A percentile compares a stretch with the other conserved stretches of the same genome.
phyloP scores from a whole-genome alignment of 2,797 vertebrate species.

The Cryptoprocta ferox region DNA sequence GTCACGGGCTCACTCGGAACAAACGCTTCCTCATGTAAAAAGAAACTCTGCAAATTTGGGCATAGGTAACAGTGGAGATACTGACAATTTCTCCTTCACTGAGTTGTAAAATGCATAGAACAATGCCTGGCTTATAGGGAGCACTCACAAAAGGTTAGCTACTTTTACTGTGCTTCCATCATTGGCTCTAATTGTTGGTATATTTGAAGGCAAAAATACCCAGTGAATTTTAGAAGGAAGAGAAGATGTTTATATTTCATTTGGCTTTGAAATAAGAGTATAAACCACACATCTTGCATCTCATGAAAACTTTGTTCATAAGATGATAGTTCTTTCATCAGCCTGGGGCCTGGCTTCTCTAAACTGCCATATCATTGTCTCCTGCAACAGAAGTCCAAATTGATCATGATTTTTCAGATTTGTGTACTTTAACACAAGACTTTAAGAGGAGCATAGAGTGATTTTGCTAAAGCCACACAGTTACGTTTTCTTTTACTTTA shows the following conservation, averaged over 20 bases:
- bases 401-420: not conserved
- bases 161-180: not conserved
- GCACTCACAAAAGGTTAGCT: not conserved
- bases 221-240: not conserved
- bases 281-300: not conserved
- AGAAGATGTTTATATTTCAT: not conserved
- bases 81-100: not conserved
- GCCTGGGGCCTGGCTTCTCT: not conserved
- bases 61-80: not conserved
- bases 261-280: not conserved
- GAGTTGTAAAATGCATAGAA: not conserved
- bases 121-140: not conserved
- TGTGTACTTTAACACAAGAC: not conserved
- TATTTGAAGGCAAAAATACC: not conserved
- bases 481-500: constrained; percentile 5
- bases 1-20: not conserved
- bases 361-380: not conserved
- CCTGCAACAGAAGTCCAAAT: not conserved
- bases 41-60: not conserved
- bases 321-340: not conserved
- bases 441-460: not conserved
- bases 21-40: not conserved
- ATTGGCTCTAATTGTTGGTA: not conserved
- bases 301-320: constrained; percentile 17
- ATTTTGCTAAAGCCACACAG: not conserved